Percentiles rank a stretch among this genome's conserved stretches.
Conservation (phyloP, 2,888 invertebrate genomes). For the Helobdella robusta region DNA sequence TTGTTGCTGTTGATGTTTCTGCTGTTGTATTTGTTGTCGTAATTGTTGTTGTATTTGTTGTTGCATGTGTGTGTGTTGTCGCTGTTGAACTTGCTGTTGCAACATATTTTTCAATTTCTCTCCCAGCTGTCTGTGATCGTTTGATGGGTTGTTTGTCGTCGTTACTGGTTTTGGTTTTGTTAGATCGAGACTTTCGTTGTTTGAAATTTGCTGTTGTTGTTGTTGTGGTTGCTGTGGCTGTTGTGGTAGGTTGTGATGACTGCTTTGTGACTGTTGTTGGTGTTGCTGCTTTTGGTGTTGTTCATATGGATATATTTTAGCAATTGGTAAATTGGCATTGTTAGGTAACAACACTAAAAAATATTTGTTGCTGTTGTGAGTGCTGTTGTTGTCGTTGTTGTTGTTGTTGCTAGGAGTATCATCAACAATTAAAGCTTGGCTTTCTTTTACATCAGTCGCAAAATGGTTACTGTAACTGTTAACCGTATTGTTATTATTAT, state of each 20-base stretch:
- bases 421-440: neutral
- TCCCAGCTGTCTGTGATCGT: too few relatives aligned
- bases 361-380: neutral
- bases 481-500: neutral
- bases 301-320: neutral
- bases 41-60: too few relatives aligned
- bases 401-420: constrained; percentile 1
- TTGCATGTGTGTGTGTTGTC: too few relatives aligned
- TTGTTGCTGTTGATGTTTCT: neutral
- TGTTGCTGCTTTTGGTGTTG: neutral
- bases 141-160: too few relatives aligned
- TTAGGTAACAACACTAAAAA: too few relatives aligned
- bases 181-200: too few relatives aligned
- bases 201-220: neutral
- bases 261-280: neutral
- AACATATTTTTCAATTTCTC: too few relatives aligned
- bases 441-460: neutral
- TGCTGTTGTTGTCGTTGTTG: constrained; percentile 11
- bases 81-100: too few relatives aligned
- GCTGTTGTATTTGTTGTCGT: too few relatives aligned
- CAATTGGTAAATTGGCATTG: neutral
- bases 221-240: constrained; percentile 8
- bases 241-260: neutral
- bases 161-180: too few relatives aligned
- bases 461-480: neutral